phyloP scores from a whole-genome alignment of 53 echinoderm and acorn worm species.

The Arbacia lixula region DNA sequence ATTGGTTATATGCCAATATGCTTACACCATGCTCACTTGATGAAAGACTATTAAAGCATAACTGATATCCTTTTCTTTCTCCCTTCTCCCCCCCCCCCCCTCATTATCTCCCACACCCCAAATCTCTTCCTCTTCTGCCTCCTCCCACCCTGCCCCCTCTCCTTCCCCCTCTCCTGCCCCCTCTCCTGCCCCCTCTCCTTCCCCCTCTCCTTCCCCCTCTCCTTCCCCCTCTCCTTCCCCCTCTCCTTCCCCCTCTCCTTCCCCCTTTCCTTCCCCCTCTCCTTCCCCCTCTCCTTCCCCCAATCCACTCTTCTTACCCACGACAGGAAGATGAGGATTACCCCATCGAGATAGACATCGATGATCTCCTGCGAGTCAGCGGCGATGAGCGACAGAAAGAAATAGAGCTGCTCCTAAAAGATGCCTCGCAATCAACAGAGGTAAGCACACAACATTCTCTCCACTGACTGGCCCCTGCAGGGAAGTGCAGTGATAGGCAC shows the following conservation, averaged over 20 bases:
- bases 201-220: neutral
- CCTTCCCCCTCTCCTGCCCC: neutral
- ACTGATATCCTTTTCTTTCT: too few species aligned
- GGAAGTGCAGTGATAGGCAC: too few species aligned
- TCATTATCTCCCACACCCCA: neutral
- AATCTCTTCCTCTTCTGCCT: neutral
- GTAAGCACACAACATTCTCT: too few species aligned
- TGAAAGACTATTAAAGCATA: too few species aligned
- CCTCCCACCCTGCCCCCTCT: neutral
- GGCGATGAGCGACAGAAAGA: constrained; percentile 41
- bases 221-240: neutral
- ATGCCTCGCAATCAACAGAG: constrained; percentile 61
- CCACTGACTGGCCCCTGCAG: too few species aligned
- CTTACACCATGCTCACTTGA: too few species aligned
- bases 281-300: neutral
- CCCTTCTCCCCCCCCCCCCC: neutral
- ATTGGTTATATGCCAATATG: too few species aligned
- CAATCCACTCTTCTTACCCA: neutral
- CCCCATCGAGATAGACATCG: constrained; percentile 61
- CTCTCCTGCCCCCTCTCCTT: neutral
- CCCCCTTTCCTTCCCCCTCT: neutral
- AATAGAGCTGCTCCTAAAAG: constrained; percentile 46
- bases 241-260: neutral
- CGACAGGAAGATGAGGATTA: constrained; percentile 64
- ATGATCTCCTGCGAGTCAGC: constrained; percentile 37